phyloP scores from a whole-genome alignment of 2,888 invertebrate species.

The Creontiades dilutus region DNA sequence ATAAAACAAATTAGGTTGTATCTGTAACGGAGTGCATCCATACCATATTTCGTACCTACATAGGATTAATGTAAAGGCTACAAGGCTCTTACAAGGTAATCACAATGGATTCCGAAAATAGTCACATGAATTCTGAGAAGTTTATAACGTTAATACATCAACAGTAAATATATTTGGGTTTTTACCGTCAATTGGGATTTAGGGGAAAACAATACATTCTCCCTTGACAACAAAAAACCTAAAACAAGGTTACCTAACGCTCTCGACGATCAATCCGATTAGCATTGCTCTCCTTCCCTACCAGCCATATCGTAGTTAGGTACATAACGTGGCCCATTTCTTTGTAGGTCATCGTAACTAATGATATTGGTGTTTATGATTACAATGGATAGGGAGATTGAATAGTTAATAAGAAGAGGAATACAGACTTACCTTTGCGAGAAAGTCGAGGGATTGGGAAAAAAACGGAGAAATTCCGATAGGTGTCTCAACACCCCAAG shows the following conservation, averaged over 20 bases:
- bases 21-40: no score
- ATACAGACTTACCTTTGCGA: not conserved
- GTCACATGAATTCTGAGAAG: no score
- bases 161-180: no score
- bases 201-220: not conserved
- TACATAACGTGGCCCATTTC: not conserved
- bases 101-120: no score
- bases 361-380: no score
- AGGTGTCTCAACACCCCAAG: not conserved
- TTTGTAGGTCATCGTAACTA: not conserved
- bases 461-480: not conserved
- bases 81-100: no score
- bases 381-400: not conserved
- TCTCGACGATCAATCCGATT: slow-evolving; percentile 54
- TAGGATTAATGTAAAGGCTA: no score
- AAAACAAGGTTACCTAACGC: slow-evolving; percentile 58
- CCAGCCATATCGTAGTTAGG: not conserved
- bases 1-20: no score
- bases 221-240: slow-evolving; percentile 16
- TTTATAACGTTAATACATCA: no score
- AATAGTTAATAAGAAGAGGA: not conserved
- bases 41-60: no score
- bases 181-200: no score
- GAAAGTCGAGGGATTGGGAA: not conserved
- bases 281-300: slow-evolving; percentile 45